phyloP scores from a whole-genome alignment of 2,797 vertebrate species.

The Thripadectes ignobilis region DNA sequence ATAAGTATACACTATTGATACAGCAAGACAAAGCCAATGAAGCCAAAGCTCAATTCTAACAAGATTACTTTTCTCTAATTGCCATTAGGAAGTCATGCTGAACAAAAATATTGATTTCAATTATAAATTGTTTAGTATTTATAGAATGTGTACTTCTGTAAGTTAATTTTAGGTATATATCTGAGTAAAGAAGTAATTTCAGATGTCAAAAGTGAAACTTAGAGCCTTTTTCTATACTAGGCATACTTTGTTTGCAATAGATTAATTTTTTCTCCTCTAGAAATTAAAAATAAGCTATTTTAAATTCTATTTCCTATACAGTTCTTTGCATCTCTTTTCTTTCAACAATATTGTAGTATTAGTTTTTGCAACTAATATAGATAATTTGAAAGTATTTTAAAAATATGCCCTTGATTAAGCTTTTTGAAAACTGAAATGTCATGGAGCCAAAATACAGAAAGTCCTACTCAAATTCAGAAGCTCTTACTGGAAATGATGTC shows the following conservation, averaged over 20 bases:
- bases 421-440: slow-evolving; percentile 55
- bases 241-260: slow-evolving; percentile 47
- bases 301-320: slow-evolving; percentile 46
- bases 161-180: background rate
- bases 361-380: slow-evolving; percentile 43
- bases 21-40: background rate
- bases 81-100: background rate
- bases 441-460: slow-evolving; percentile 55
- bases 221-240: slow-evolving; percentile 37
- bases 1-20: background rate
- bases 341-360: slow-evolving; percentile 52
- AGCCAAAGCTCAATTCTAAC: background rate
- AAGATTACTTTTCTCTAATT: background rate
- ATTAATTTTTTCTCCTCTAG: slow-evolving; percentile 45
- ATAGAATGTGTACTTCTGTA: background rate
- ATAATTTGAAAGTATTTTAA: slow-evolving; percentile 52
- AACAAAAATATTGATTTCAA: background rate
- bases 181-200: slow-evolving; percentile 12
- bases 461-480: slow-evolving; percentile 21
- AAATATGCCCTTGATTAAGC: slow-evolving; percentile 32
- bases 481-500: background rate
- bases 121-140: background rate
- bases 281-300: slow-evolving; percentile 59
- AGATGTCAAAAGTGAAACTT: slow-evolving; percentile 50
- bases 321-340: slow-evolving; percentile 46